phyloP scores from a whole-genome alignment of 2,113 vertebrate species.

The Lepus europaeus region DNA sequence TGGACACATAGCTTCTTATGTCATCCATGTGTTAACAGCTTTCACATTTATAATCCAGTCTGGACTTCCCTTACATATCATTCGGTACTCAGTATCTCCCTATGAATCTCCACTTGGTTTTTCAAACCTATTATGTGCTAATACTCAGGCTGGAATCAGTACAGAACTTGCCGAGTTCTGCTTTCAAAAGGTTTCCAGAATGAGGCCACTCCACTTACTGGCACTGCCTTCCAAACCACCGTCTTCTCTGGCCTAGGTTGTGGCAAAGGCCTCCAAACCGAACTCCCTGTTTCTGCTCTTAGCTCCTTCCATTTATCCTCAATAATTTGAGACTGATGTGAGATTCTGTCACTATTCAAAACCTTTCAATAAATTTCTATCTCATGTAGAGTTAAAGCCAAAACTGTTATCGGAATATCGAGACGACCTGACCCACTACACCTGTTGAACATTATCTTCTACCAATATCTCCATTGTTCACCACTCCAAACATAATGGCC shows the following conservation, averaged over 20 bases:
- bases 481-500: neutral
- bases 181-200: neutral
- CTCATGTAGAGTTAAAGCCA: neutral
- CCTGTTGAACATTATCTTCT: neutral
- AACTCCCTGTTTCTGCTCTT: no score
- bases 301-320: neutral
- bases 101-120: neutral
- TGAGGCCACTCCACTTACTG: neutral
- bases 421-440: no score
- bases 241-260: neutral
- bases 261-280: no score
- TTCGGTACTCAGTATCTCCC: neutral
- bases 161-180: neutral
- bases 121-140: neutral
- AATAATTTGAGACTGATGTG: neutral
- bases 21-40: neutral
- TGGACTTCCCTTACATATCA: neutral
- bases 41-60: neutral
- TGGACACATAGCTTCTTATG: neutral
- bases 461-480: neutral
- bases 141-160: neutral
- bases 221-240: neutral
- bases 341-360: neutral
- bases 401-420: neutral
- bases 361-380: neutral